Evolutionary conservation across 2,888 invertebrate species (phyloP), one percentile per base, ranked within the genome.

Genomic region (Plebejus melissa): DNA sequence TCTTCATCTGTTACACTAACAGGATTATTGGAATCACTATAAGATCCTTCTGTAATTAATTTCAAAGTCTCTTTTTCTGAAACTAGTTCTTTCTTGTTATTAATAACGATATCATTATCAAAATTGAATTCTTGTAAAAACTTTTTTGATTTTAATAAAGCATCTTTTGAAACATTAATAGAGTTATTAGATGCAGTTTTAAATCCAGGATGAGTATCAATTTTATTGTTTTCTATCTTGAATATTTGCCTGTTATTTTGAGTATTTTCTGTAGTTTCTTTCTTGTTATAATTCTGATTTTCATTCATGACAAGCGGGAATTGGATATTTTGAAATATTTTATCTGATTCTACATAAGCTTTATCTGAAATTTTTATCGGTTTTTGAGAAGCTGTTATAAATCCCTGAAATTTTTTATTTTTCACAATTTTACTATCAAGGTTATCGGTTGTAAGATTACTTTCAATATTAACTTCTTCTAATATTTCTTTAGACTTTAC

Each of bases 401-500:
- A 65, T 65, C 32, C 65, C 4, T 36, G 65, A 16, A 36, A 36
- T 0, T 13, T 11, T 32, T 65, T 65, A 36, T 65, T 36, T 36
- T 2, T 65, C 16, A 65, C 32, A 13, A 65, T 36, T 5, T 65
- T 65, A 65, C 4, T 4, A 65, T 65, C 5, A 22, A 13, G 4
- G 32, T 6, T 32, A 65, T 36, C 16, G 4, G 13, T 22, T 32
- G 16, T 65, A 65, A 32, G 65, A 11, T 13, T 36, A 32, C 65
- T 65, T 65, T 65, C 32, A 11, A 65, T 32, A 65, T 32, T 11
- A 11, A 32, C 11, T 58, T 80, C 79, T 58, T 81, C 77, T 76
- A 82, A 80, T 6, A 86, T 72, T 46, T 79, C 77, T 75, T 82
- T 83, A 22, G 80, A 81, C 80, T 80, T 83, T 13, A 74, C 76